phyloP scores from a whole-genome alignment of 1,140 invertebrate species.

The Maniola jurtina region DNA sequence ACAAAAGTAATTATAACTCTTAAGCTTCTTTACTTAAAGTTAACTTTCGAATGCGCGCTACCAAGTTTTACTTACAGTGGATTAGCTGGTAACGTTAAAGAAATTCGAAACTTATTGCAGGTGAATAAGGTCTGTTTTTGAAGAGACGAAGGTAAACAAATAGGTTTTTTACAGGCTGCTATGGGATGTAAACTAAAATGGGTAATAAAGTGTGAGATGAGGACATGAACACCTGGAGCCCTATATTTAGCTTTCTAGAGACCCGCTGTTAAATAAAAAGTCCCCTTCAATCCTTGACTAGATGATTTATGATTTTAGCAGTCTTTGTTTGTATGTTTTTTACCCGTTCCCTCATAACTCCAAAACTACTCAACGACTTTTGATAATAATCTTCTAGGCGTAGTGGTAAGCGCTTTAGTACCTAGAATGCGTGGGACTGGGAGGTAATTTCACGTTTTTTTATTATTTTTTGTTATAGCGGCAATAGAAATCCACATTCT shows the following conservation, averaged over 20 bases:
- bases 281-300: no score
- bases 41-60: background rate
- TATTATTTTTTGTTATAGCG: no score
- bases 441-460: no score
- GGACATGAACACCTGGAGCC: conserved; percentile 16
- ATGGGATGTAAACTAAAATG: conserved; percentile 12
- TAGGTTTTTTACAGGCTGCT: background rate
- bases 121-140: background rate
- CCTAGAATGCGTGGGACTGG: no score
- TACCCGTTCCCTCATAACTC: no score
- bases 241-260: background rate
- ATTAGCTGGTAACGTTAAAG: background rate
- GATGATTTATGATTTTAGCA: no score
- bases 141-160: background rate
- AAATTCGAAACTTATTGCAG: background rate
- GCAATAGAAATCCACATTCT: no score
- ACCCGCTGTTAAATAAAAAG: no score
- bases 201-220: conserved; percentile 19
- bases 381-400: no score
- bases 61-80: background rate
- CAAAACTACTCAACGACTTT: no score
- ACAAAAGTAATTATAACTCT: background rate
- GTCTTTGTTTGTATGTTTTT: no score
- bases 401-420: no score
- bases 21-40: background rate